A percentile compares a stretch with the other conserved stretches of the same genome.
Evolutionary conservation across 2,888 invertebrate genomes (phyloP).

Genomic region (Ormyrus nitidulus): DNA sequence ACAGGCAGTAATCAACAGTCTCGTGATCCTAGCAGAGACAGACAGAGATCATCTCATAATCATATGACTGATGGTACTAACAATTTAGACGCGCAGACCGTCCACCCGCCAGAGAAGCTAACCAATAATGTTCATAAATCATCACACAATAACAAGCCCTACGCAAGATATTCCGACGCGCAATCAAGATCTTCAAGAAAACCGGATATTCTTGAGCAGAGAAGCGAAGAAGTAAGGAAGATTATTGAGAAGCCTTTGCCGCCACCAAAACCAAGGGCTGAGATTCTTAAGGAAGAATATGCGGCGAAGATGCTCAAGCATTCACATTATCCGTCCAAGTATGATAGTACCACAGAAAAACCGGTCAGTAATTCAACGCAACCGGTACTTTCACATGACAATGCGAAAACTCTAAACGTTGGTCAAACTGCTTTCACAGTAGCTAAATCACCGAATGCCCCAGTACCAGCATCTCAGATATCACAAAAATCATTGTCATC

Average conservation of each 20-base stretch:
- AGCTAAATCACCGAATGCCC: slow-evolving; percentile 62
- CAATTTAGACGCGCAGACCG: slow-evolving; percentile 58
- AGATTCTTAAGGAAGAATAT: slow-evolving; percentile 66
- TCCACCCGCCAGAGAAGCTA: slow-evolving; percentile 64
- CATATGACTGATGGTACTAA: slow-evolving; percentile 54
- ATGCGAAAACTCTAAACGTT: slow-evolving; percentile 55
- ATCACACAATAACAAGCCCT: slow-evolving; percentile 66
- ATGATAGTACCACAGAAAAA: slow-evolving; percentile 60
- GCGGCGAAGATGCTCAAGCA: slow-evolving; percentile 67
- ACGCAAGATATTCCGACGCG: slow-evolving; percentile 64
- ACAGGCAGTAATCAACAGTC: slow-evolving; percentile 44
- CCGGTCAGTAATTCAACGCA: slow-evolving; percentile 51
- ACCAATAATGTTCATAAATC: slow-evolving; percentile 65
- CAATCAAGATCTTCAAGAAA: slow-evolving; percentile 40
- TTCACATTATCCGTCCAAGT: slow-evolving; percentile 66
- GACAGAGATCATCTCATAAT: slow-evolving; percentile 64
- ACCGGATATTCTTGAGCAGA: slow-evolving; percentile 67
- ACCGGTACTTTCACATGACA: slow-evolving; percentile 40
- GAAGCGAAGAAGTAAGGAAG: slow-evolving; percentile 70
- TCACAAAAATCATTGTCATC: slow-evolving; percentile 54
- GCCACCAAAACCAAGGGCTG: slow-evolving; percentile 65
- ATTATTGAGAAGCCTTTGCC: slow-evolving; percentile 70
- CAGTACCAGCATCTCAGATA: slow-evolving; percentile 49
- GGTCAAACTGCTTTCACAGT: slow-evolving; percentile 54
- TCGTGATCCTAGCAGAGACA: slow-evolving; percentile 62